A percentile compares a stretch with the other conserved stretches of the same genome.
Conservation (phyloP, 2,113 vertebrate species). For the Gymnarchus niloticus region DNA sequence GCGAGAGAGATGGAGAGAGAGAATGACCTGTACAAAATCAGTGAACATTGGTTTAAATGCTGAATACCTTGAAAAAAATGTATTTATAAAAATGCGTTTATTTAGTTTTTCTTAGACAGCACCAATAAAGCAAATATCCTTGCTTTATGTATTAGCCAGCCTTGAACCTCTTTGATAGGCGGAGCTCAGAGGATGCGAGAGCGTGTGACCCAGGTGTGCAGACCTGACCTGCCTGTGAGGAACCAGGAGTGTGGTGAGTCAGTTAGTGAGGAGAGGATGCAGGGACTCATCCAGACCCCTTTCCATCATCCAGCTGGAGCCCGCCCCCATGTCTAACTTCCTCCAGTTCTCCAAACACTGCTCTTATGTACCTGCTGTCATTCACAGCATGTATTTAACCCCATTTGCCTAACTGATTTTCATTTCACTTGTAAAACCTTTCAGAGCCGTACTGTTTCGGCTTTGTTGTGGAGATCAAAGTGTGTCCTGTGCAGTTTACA, state of each 20-base stretch:
- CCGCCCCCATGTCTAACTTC: not conserved
- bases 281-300: not conserved
- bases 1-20: too few species aligned
- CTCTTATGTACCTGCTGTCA: not conserved
- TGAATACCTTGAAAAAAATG: not conserved
- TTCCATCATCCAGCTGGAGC: not conserved
- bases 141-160: not conserved
- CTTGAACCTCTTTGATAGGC: not conserved
- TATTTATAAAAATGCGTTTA: too few species aligned
- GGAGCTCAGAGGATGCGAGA: not conserved
- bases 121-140: not conserved
- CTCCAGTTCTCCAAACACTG: not conserved
- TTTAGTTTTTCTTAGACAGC: not conserved
- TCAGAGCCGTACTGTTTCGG: not conserved
- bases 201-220: not conserved
- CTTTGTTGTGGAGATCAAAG: not conserved
- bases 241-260: not conserved
- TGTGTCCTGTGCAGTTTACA: not conserved
- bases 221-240: not conserved
- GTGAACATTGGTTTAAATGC: not conserved
- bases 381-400: slow-evolving; percentile 4
- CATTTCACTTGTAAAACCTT: slow-evolving; percentile 2
- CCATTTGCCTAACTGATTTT: slow-evolving; percentile 14
- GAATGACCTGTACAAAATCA: not conserved
- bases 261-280: not conserved